These are phyloP conservation scores for Tragopan temminckii DNA, from an alignment of 2,797 vertebrate species.

Conservation along the genomic window DNA sequence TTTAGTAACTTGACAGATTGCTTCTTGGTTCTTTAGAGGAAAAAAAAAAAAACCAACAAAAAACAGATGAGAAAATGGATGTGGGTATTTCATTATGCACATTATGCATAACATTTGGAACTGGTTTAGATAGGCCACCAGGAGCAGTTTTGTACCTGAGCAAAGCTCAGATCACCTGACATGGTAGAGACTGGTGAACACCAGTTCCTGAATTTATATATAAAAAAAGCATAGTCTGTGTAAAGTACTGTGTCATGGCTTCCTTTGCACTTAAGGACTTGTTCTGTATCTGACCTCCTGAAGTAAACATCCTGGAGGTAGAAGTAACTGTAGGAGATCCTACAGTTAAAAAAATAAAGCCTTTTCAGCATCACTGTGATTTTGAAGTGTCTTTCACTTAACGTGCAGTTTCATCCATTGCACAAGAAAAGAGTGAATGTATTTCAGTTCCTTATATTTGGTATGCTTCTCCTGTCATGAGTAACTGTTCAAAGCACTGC, in stretches of 20 bases:
- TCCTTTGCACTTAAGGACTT: background rate
- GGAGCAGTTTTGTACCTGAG: constrained; percentile 2
- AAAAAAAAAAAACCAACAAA: background rate
- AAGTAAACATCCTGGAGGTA: background rate
- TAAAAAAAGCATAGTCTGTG: background rate
- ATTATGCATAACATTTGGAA: background rate
- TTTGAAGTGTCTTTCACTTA: constrained; percentile 33
- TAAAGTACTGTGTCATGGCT: background rate
- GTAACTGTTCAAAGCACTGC: background rate
- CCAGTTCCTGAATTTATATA: background rate
- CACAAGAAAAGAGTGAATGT: constrained; percentile 19
- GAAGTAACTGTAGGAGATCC: background rate
- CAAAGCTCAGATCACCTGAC: background rate
- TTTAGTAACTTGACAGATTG: background rate
- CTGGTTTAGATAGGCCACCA: background rate
- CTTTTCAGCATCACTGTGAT: background rate
- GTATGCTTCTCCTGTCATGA: background rate
- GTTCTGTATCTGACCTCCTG: background rate
- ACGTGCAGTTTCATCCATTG: constrained; percentile 25
- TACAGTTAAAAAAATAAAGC: background rate
- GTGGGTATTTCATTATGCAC: background rate
- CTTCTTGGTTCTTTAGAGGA: background rate
- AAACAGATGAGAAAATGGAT: background rate
- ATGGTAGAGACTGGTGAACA: background rate
- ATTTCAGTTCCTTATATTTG: background rate